Base-by-base conservation (phyloP, 2,888 invertebrate species). In the Halictus quadricinctus region DNA sequence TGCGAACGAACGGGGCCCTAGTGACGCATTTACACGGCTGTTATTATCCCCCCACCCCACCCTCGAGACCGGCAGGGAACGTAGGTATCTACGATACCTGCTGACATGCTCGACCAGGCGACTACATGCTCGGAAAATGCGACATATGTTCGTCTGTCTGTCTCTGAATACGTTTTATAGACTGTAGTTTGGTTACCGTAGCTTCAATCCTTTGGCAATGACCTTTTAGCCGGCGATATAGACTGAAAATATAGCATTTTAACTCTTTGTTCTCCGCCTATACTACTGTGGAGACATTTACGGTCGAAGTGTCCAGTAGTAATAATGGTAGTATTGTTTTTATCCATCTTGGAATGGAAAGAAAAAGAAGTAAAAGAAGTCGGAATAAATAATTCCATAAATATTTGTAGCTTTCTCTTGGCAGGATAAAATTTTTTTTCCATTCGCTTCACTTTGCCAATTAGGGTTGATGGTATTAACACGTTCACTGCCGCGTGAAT, bases 11-110 rank as follows among this genome's bases (percentile, higher is more conserved):
- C 89, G 88, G 91, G 87, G 89, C 87, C 90, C 90, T 88, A 90
- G 91, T 91, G 90, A 91, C 91, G 91, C 90, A 90, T 91, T 91
- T 91, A 87, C 90, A 88, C 90, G 91, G 90, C 89, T 89, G 89
- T 91, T 91, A 91, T 91, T 91, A 91, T 89, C 80, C 88, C 83
- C 86, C 76, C 83, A 78, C 79, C 87, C 83, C 85, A 77, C 83
- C 74, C 83, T 80, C 79, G 79, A 72, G 64, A 46, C 82, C 84
- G 78, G 83, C 78, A 83, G 86, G 75, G 87, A 88, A 83, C 80
- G 73, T 84, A 83, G 83, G 86, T 83, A 88, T 79, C 87, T 85
- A 70, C 83, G 87, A 86, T 88, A 87, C 86, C 79, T 88, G 85
- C 81, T 86, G 76, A 80, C 80, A 84, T 83, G 87, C 54, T 80